Base-by-base conservation (phyloP, 2,888 invertebrate genomes). In the Leptopilina myrica region DNA sequence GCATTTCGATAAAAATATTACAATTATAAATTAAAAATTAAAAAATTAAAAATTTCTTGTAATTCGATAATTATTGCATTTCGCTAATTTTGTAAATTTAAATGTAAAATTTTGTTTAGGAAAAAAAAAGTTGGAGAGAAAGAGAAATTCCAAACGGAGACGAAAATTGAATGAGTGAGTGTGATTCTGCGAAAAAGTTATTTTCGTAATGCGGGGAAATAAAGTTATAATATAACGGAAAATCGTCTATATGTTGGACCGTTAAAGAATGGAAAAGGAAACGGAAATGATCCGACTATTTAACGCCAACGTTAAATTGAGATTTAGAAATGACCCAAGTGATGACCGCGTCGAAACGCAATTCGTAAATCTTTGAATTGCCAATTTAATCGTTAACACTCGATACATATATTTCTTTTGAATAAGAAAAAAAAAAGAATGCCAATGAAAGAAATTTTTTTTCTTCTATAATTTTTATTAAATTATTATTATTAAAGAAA, bases 281-380 rank as follows among this genome's bases (percentile, higher is more conserved):
- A 69, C 53, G 69, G 67, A 69, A 53, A 53, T 53, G 12, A 6
- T 15, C 62, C 9, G 20, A 62, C 62, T 62, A 9, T 62, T 15
- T 67, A 67, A 67, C 46, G 20, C 49, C 67, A 49, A 46, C 49
- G 67, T 20, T 33, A 33, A 67, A 67, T 49, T 46, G 11, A 14
- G 64, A 64, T 64, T 64, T 64, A 64, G 33, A 64, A 40, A 62
- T 62, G 62, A 62, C 20, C 62, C 15, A 62, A 62, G 2, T 62
- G 62, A 62, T 43, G 43, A 33, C 59, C 40, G 12, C 40, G 64
- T 64, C 67, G 49, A 67, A 67, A 67, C 20, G 15, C 46, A 62
- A 62, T 62, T 62, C 11, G 64, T 33, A 1, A 26, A 64, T 40
- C n/a, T 66, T 9, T 64, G n/a, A 43, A 64, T 14, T 77, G 64